Conservation (phyloP, 2,888 invertebrate genomes). For the Cantharis flavilabris region DNA sequence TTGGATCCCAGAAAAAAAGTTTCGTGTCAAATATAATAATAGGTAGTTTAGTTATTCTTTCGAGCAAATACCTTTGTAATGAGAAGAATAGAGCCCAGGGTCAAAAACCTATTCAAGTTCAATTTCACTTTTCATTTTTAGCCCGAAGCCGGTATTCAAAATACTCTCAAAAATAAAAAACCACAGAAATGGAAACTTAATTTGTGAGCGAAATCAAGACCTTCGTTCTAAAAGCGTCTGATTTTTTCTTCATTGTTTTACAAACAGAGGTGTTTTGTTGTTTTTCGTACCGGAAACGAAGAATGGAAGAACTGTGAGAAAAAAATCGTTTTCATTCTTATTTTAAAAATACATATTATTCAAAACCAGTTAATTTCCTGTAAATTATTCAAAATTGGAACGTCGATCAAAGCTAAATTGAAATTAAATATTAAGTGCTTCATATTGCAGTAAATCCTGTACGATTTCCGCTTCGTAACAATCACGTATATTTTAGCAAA, state of each 20-base stretch:
- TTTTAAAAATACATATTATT: background rate
- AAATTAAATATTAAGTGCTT: background rate
- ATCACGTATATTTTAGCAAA: background rate
- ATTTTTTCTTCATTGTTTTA: background rate
- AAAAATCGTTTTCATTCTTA: background rate
- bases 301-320: background rate
- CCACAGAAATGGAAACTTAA: background rate
- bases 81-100: slow-evolving; percentile 7
- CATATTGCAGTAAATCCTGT: background rate
- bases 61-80: slow-evolving; percentile 3
- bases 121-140: slow-evolving; percentile 7
- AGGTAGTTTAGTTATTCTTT: background rate
- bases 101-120: slow-evolving; percentile 16
- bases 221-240: background rate
- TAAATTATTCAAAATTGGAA: background rate
- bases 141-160: background rate
- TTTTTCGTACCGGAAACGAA: background rate
- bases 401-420: background rate
- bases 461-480: background rate
- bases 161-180: background rate
- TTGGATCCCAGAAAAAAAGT: background rate
- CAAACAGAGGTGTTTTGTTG: background rate
- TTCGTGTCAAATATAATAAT: background rate
- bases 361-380: slow-evolving; percentile 3
- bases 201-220: background rate